These are phyloP conservation scores for Phenganax subtilis DNA, from an alignment of 92 coral and sea anemone species.

Conservation along the genomic window DNA sequence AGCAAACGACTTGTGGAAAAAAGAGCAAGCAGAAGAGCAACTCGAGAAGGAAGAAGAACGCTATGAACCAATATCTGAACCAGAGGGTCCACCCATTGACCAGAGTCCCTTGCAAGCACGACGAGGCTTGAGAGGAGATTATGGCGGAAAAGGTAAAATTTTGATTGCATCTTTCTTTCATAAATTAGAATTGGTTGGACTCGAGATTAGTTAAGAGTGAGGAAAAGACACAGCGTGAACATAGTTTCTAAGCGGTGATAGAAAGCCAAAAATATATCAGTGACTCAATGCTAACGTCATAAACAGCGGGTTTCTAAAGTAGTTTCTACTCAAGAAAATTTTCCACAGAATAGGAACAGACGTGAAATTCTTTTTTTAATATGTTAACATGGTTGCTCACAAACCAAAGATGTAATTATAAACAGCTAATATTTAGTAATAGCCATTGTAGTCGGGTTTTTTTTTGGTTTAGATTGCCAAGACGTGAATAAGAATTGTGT, in stretches of 20 bases:
- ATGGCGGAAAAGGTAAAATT: slow-evolving; percentile 35
- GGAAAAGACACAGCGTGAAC: too few relatives aligned
- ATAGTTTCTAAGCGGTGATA: too few relatives aligned
- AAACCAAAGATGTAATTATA: too few relatives aligned
- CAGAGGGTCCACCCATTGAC: slow-evolving; percentile 42
- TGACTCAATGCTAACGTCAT: too few relatives aligned
- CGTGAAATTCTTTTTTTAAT: neutral
- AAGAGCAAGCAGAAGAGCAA: neutral
- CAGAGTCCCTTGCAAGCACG: slow-evolving; percentile 13
- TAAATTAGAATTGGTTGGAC: too few relatives aligned
- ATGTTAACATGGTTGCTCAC: neutral
- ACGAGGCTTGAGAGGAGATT: slow-evolving; percentile 39
- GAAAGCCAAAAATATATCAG: too few relatives aligned
- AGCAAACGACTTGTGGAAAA: neutral
- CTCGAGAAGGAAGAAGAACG: slow-evolving; percentile 20
- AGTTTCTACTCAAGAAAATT: too few relatives aligned
- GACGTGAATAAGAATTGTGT: slow-evolving; percentile 43
- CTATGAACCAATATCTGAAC: slow-evolving; percentile 18
- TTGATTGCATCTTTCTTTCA: too few relatives aligned
- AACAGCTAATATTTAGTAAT: too few relatives aligned
- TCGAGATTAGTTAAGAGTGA: too few relatives aligned
- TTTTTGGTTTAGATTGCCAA: slow-evolving; percentile 42
- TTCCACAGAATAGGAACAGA: too few relatives aligned
- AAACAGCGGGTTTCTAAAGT: too few relatives aligned
- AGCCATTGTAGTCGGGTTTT: neutral